phyloP scores from a whole-genome alignment of 2,797 vertebrate genomes.

The Ctenochaetus hawaiiensis region DNA sequence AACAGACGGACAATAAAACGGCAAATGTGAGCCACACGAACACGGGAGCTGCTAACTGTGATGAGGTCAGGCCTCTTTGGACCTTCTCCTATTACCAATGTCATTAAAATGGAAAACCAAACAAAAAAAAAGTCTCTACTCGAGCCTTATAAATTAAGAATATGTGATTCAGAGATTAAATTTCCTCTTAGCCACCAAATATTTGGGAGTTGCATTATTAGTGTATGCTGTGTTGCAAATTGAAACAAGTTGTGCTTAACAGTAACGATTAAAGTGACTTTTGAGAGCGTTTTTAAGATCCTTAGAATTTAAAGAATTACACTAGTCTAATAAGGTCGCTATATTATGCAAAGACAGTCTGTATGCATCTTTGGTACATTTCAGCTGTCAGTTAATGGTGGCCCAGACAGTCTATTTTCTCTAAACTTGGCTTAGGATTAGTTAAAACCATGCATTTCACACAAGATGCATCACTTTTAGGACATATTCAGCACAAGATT shows the following conservation, averaged over 20 bases:
- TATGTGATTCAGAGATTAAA: slow-evolving; percentile 54
- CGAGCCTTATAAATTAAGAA: slow-evolving; percentile 59
- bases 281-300: background rate
- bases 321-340: background rate
- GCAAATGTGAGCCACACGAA: slow-evolving; percentile 52
- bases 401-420: background rate
- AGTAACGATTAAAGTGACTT: slow-evolving; percentile 1
- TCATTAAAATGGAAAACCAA: slow-evolving; percentile 59
- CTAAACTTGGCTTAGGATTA: background rate
- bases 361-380: background rate
- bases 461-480: background rate
- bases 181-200: slow-evolving; percentile 35
- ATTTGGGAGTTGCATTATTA: slow-evolving; percentile 20
- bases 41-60: slow-evolving; percentile 64
- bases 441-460: background rate
- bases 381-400: background rate
- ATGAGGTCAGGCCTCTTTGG: slow-evolving; percentile 55
- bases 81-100: slow-evolving; percentile 55
- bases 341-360: background rate
- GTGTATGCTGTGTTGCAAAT: slow-evolving; percentile 24
- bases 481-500: background rate
- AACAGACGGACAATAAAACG: slow-evolving; percentile 64
- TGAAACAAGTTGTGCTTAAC: background rate
- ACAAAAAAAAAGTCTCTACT: slow-evolving; percentile 38
- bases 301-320: background rate